These are phyloP conservation scores for Coelopa pilipes DNA, from an alignment of 2,888 invertebrate species.

Conservation along the genomic window DNA sequence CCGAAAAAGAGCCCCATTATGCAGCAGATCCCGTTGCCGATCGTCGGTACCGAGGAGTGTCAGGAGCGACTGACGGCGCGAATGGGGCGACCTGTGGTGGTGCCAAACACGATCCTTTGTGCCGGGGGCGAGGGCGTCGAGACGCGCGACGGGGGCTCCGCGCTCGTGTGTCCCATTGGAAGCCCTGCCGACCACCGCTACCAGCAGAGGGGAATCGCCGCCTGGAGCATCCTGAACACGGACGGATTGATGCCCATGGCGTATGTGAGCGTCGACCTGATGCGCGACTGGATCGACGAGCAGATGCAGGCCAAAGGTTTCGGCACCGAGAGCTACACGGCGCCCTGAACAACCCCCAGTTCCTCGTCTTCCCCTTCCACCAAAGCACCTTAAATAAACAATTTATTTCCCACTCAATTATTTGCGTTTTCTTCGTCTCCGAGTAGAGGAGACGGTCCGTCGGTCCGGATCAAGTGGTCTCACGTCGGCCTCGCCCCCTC, in stretches of 20 bases:
- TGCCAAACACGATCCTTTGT: constrained; percentile 83
- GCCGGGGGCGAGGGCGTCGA: constrained; percentile 83
- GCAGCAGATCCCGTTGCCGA: constrained; percentile 78
- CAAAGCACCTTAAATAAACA: too few species aligned
- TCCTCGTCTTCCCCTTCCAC: too few species aligned
- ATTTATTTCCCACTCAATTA: too few species aligned
- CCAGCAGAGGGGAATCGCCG: constrained; percentile 82
- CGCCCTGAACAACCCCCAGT: constrained; percentile 33
- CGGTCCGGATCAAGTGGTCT: too few species aligned
- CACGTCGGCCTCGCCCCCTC: too few species aligned
- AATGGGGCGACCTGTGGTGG: constrained; percentile 73
- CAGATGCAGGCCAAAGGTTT: constrained; percentile 70
- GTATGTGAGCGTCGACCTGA: constrained; percentile 77
- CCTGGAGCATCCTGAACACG: constrained; percentile 88
- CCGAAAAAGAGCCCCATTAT: constrained; percentile 77
- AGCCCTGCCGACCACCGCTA: constrained; percentile 71
- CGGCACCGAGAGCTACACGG: constrained; percentile 60
- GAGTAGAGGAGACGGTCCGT: too few species aligned
- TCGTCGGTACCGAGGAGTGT: constrained; percentile 73
- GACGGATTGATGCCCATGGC: constrained; percentile 80
- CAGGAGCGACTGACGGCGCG: constrained; percentile 73
- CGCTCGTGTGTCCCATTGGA: constrained; percentile 75
- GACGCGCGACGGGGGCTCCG: constrained; percentile 86
- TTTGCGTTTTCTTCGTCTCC: too few species aligned
- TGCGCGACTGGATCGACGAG: constrained; percentile 78